Evolutionary conservation across 1,140 invertebrate genomes (phyloP), one percentile per base, ranked within the genome.

Genomic region (Lordiphosa collinella): DNA sequence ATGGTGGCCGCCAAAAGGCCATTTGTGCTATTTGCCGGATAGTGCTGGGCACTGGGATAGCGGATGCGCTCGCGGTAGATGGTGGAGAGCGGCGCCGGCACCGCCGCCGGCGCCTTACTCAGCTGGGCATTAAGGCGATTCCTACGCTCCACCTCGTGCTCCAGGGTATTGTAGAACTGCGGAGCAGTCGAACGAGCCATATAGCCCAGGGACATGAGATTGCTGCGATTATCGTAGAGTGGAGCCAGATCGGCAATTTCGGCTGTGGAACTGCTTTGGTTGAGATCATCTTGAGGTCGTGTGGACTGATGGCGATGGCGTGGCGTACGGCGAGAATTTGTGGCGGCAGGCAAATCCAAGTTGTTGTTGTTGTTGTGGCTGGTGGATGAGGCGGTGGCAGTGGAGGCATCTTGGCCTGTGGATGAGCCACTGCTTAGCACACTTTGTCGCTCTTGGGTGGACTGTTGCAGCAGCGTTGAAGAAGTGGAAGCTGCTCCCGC

Each of bases 81-180:
- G 18, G 88, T 89, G 8, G 87, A 60, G 0, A 89, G 68, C 1
- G 84, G 64, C 4, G 84, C 59, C 4, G 63, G 46, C 5, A 37
- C 53, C 4, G 65, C 43, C 2, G 65, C 43, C 2, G 65, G 40
- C 2, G 59, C 47, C 52, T 85, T 73, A 34, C 84, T 86, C 4
- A 89, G 51, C 37, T 89, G 88, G 5, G 72, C 75, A 32, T 89
- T 89, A n/a, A 89, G 87, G 18, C 88, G 74, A 51, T 89, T 89
- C 11, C 86, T 41, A 0, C 88, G 71, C 47, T 89, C 88, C 44
- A 89, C 88, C 35, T 89, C 88, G 50, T 71, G 85, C 48, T 88
- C 87, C 12, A 88, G 58, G 9, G 86, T 88, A 10, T 87, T 88
- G 55, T 86, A 88, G 50, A 86, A 87, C 18, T 88, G 86, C 2